Evolutionary conservation across 1,140 invertebrate species (phyloP), one percentile per base, ranked within the genome.

Genomic region (Drosophila sechellia): DNA sequence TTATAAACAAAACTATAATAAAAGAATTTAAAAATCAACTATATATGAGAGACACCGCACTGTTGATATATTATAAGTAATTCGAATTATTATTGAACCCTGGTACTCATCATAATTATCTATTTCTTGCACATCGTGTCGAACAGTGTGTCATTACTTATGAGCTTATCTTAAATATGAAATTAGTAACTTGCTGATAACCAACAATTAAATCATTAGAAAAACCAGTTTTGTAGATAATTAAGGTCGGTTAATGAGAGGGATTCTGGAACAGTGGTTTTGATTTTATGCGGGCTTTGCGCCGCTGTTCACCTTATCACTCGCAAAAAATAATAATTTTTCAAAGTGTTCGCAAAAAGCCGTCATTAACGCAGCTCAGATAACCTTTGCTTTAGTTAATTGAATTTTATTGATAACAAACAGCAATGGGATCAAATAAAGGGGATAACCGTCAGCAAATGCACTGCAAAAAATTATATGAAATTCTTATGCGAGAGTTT

Each of bases 351-450:
- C 49, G 45, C 50, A 45, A 15, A 56, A 63, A 20, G 31, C 25
- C 42, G 13, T 43, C 53, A 59, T 63, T 52, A 71, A 56, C 46
- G 60, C 57, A 60, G 20, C 45, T 34, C 6, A 20, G 46, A 46
- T 49, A 37, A 46, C 55, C 61, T 56, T 53, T 60, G 22, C 3
- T n/a, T 40, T 27, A 48, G 25, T 66, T 81, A 81, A 85, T 86
- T 85, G 77, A 85, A 86, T 74, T 81, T 15, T 27, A 49, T 59
- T 66, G 81, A 81, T 86, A 83, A 78, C 43, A 8, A 37, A 45
- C 17, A 34, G 15, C 40, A 60, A 48, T 73, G 49, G 31, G 13
- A 34, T 39, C 35, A 43, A 42, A 54, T 10, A 39, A 46, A 40
- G 13, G 27, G 13, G n/a, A 20, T 13, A 25, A 10, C 22, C 25